A percentile compares a stretch with the other conserved stretches of the same genome.
phyloP scores from a whole-genome alignment of 2,113 vertebrate species.

The Crotalus helleri region DNA sequence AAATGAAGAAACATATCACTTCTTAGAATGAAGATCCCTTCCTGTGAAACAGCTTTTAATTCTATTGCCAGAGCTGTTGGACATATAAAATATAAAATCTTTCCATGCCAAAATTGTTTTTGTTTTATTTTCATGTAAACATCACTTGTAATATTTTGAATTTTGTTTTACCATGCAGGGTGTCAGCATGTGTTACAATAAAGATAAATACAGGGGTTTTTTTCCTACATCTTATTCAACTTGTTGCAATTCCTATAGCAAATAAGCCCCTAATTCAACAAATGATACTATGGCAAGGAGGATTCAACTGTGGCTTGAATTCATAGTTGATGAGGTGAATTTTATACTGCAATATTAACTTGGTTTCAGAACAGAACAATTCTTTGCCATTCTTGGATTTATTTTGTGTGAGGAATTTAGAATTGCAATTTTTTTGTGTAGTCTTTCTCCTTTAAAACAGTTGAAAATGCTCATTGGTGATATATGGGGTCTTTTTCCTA shows the following conservation, averaged over 20 bases:
- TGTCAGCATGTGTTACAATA: constrained; percentile 3
- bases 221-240: background rate
- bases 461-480: background rate
- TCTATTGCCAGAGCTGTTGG: background rate
- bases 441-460: background rate
- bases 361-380: constrained; percentile 12
- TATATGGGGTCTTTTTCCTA: background rate
- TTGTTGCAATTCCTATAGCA: constrained; percentile 20
- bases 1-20: background rate
- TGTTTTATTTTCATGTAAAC: background rate
- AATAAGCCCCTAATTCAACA: constrained; percentile 17
- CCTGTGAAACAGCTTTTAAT: background rate
- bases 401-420: background rate
- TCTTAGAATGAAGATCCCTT: background rate
- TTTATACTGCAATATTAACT: constrained; percentile 16
- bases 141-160: background rate
- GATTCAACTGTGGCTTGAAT: background rate
- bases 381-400: background rate
- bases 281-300: constrained; percentile 28
- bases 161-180: background rate
- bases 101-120: background rate
- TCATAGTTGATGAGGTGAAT: constrained; percentile 36
- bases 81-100: background rate
- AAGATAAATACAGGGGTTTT: constrained; percentile 18
- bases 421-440: background rate